phyloP scores from a whole-genome alignment of 1,140 invertebrate genomes.

The Sminthurinus signatus region DNA sequence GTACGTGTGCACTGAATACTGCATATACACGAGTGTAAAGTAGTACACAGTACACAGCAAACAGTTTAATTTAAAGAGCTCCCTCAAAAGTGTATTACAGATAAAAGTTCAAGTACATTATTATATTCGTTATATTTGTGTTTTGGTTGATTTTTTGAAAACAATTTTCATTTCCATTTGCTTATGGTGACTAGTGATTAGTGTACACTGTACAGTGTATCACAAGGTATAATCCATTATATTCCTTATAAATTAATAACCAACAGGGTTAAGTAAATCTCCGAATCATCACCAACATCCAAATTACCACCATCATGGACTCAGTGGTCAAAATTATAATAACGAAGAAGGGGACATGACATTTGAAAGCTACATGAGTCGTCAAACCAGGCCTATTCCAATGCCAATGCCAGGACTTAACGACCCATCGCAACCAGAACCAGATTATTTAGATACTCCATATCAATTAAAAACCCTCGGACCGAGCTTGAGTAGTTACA shows the following conservation, averaged over 20 bases:
- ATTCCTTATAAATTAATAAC: background rate
- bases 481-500: conserved; percentile 4
- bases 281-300: background rate
- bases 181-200: too few species aligned
- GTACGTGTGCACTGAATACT: too few species aligned
- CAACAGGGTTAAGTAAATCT: background rate
- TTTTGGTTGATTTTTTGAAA: too few species aligned
- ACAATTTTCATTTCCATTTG: too few species aligned
- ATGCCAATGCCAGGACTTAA: background rate
- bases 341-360: too few species aligned
- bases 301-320: background rate
- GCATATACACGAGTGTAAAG: too few species aligned
- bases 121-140: too few species aligned
- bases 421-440: background rate
- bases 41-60: too few species aligned
- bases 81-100: too few species aligned
- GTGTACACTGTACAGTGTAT: background rate
- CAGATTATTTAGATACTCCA: conserved; percentile 9
- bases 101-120: too few species aligned
- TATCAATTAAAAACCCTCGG: conserved; percentile 3
- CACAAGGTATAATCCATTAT: background rate
- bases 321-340: too few species aligned
- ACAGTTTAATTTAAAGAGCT: too few species aligned
- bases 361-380: background rate
- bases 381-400: background rate